phyloP scores from a whole-genome alignment of 2,113 vertebrate species.

The Nibea coibor region DNA sequence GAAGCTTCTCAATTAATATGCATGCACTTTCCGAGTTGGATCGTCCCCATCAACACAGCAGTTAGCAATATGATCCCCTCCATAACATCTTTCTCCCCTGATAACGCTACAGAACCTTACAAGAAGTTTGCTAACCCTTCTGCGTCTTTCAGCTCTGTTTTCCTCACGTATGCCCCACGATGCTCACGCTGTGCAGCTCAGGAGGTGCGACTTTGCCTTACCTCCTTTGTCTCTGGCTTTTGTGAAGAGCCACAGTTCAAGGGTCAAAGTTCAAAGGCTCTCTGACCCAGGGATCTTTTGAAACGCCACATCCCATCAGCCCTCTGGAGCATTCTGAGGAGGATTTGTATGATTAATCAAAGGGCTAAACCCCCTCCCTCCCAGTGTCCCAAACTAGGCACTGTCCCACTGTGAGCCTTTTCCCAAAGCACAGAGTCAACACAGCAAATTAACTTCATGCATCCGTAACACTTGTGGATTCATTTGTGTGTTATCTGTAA shows the following conservation, averaged over 20 bases:
- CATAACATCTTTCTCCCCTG: background rate
- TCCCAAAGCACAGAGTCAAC: slow-evolving; percentile 31
- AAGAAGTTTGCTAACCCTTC: too few relatives aligned
- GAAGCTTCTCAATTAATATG: slow-evolving; percentile 30
- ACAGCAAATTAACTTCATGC: slow-evolving; percentile 29
- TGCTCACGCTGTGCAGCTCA: slow-evolving; percentile 19
- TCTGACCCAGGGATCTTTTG: slow-evolving; percentile 77
- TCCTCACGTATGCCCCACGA: background rate
- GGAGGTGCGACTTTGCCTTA: slow-evolving; percentile 54
- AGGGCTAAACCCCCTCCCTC: slow-evolving; percentile 24
- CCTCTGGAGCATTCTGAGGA: slow-evolving; percentile 67
- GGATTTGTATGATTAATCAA: slow-evolving; percentile 79
- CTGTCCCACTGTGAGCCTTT: slow-evolving; percentile 12
- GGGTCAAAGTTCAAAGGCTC: slow-evolving; percentile 78
- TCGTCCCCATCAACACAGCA: slow-evolving; percentile 3
- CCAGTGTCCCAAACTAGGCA: slow-evolving; percentile 27
- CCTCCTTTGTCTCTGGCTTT: slow-evolving; percentile 65
- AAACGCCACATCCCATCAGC: slow-evolving; percentile 79
- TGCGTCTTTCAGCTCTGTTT: too few relatives aligned
- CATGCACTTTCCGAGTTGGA: background rate
- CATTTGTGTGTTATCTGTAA: background rate
- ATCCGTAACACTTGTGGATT: slow-evolving; percentile 5
- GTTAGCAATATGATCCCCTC: slow-evolving; percentile 2
- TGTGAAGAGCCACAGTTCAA: slow-evolving; percentile 69
- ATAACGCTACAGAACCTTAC: background rate